Conservation (phyloP, 2,797 vertebrate species). For the Hyperoplus lanceolatus region DNA sequence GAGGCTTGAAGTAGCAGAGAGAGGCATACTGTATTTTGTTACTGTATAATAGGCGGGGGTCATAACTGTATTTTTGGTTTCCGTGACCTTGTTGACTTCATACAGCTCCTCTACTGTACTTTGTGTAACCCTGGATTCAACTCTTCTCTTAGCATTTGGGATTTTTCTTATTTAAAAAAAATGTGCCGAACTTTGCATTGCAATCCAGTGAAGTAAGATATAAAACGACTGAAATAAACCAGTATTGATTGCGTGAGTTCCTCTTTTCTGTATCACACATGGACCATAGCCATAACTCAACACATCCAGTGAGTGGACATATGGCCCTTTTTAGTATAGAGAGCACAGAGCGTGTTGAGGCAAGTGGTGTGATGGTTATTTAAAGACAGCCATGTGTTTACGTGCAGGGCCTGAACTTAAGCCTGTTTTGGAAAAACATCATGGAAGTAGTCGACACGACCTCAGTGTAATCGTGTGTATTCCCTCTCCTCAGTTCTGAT, state of each 20-base stretch:
- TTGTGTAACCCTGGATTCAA: constrained; percentile 30
- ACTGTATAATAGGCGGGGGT: constrained; percentile 54
- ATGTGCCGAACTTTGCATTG: neutral
- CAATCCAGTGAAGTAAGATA: neutral
- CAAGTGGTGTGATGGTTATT: constrained; percentile 66
- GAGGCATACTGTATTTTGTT: constrained; percentile 67
- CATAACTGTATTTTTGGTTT: constrained; percentile 66
- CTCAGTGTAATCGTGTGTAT: neutral
- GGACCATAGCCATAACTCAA: constrained; percentile 2
- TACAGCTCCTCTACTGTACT: constrained; percentile 48
- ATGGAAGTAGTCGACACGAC: neutral
- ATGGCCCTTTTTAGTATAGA: constrained; percentile 12
- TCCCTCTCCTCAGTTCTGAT: neutral
- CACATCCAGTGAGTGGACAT: constrained; percentile 26
- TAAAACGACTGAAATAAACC: neutral
- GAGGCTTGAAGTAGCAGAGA: constrained; percentile 29
- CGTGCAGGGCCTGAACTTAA: constrained; percentile 34
- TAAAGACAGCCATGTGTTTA: constrained; percentile 67
- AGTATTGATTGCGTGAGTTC: neutral
- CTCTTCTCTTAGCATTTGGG: neutral
- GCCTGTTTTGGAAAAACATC: neutral
- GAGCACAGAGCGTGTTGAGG: constrained; percentile 45
- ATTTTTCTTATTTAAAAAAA: neutral
- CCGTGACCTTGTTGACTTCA: constrained; percentile 48
- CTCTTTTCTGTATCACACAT: constrained; percentile 8